These are phyloP conservation scores for Tiliqua scincoides DNA, from an alignment of 2,113 vertebrate genomes.

Conservation along the genomic window DNA sequence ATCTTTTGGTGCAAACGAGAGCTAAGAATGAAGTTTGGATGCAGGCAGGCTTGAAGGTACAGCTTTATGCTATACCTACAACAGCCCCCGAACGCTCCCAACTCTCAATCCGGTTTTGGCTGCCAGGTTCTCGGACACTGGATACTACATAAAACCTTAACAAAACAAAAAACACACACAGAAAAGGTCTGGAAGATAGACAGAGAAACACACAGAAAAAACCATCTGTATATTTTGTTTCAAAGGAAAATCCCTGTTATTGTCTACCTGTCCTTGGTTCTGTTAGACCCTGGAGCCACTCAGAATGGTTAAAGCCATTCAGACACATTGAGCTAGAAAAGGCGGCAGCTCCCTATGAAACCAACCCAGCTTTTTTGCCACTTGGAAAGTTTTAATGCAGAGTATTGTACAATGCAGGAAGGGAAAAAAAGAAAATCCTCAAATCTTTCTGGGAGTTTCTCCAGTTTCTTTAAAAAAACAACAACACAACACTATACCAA, in stretches of 20 bases:
- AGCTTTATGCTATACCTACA: constrained; percentile 62
- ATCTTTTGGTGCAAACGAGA: constrained; percentile 45
- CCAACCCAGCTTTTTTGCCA: constrained; percentile 58
- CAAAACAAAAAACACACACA: neutral
- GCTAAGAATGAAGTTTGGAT: constrained; percentile 53
- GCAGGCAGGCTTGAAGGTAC: constrained; percentile 55
- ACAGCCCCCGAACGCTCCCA: constrained; percentile 59
- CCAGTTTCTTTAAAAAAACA: constrained; percentile 54
- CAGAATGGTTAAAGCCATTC: constrained; percentile 71
- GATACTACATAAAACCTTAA: constrained; percentile 72
- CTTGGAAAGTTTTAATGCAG: constrained; percentile 65
- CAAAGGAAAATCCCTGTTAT: constrained; percentile 76
- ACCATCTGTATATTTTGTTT: constrained; percentile 80
- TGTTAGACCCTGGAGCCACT: constrained; percentile 68
- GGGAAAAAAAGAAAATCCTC: constrained; percentile 30
- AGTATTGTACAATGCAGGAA: constrained; percentile 51
- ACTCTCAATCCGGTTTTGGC: constrained; percentile 59
- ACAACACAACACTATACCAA: constrained; percentile 56
- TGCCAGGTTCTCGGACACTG: constrained; percentile 76
- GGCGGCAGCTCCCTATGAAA: constrained; percentile 52
- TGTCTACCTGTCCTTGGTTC: constrained; percentile 69
- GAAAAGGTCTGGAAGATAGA: constrained; percentile 70
- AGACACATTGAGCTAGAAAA: constrained; percentile 61
- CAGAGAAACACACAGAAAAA: constrained; percentile 70
- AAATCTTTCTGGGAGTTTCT: constrained; percentile 24